Evolutionary conservation across 1,140 invertebrate genomes (phyloP), one percentile per base, ranked within the genome.

Genomic region (Lordiphosa mommai): DNA sequence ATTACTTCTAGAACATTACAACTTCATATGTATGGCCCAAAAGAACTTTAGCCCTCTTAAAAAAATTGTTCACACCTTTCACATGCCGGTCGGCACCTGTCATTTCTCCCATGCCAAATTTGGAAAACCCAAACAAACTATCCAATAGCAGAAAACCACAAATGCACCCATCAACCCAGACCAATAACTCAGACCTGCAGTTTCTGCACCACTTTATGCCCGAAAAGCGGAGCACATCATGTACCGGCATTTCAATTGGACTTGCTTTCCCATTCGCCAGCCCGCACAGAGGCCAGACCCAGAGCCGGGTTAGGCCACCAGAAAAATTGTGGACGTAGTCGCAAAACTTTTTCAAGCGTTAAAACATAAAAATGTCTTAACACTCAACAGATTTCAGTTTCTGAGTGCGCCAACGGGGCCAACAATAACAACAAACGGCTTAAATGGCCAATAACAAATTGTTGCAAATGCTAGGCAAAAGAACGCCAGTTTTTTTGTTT

Each of bases 301-400:
- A 32, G 44, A 12, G 13, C 30, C 29, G 33, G 63, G 57, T 51
- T 63, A 33, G 50, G 47, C 51, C 51, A 53, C 69, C 65, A 58
- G 57, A 51, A 57, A 30, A 46, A n/a, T n/a, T n/a, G 43, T 40
- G 41, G 53, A 50, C 36, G 59, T 16, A 44, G 40, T 17, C 43
- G 52, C 61, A n/a, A n/a, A n/a, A 71, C 41, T 61, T 70, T 82
- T 74, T 80, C 65, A 82, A 82, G 74, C 66, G 76, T 82, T 76
- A 82, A 80, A 80, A 82, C 76, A 80, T 82, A 80, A 80, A 82
- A 80, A 82, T 80, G 76, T 80, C 76, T 82, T 76, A 80, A 80
- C 76, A 80, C 77, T 80, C 76, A 80, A 80, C 76, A 82, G 66
- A 82, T 80, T 80, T 80, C 72, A 71, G 16, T 20, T 23, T 20